Conservation (phyloP, 2,113 vertebrate species). For the Clarias gariepinus region DNA sequence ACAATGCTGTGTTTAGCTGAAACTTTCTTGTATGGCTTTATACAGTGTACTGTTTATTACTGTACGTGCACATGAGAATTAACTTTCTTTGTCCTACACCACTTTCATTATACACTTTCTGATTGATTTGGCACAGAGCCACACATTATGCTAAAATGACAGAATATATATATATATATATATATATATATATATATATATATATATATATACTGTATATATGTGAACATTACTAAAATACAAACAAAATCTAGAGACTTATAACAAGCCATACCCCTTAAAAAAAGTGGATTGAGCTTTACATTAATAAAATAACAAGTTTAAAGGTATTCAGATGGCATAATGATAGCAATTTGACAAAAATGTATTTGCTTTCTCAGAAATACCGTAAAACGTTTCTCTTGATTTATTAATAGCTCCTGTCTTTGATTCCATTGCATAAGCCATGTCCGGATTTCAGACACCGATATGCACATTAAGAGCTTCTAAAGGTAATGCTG, state of each 20-base stretch:
- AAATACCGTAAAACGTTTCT: constrained; percentile 8
- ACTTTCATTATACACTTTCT: constrained; percentile 53
- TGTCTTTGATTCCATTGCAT: constrained; percentile 16
- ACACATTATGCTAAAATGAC: not conserved
- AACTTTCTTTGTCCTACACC: constrained; percentile 51
- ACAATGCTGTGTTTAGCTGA: constrained; percentile 3
- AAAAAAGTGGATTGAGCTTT: not conserved
- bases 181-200: no score
- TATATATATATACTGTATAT: no score
- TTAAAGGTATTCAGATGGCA: not conserved
- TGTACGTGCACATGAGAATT: constrained; percentile 47
- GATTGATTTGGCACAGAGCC: constrained; percentile 47
- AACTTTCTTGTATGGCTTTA: not conserved
- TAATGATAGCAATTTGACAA: constrained; percentile 6
- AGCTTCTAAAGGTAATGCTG: constrained; percentile 16
- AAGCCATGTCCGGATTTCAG: constrained; percentile 23
- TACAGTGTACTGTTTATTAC: not conserved
- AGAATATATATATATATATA: not conserved
- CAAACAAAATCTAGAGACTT: constrained; percentile 1
- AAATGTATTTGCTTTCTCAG: not conserved
- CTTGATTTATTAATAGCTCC: constrained; percentile 19
- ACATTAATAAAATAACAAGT: not conserved
- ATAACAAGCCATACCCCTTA: not conserved
- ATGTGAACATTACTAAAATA: not conserved
- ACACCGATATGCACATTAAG: constrained; percentile 15